Evolutionary conservation across 2,797 vertebrate species (phyloP).

Genomic region (Hirundo rustica): DNA sequence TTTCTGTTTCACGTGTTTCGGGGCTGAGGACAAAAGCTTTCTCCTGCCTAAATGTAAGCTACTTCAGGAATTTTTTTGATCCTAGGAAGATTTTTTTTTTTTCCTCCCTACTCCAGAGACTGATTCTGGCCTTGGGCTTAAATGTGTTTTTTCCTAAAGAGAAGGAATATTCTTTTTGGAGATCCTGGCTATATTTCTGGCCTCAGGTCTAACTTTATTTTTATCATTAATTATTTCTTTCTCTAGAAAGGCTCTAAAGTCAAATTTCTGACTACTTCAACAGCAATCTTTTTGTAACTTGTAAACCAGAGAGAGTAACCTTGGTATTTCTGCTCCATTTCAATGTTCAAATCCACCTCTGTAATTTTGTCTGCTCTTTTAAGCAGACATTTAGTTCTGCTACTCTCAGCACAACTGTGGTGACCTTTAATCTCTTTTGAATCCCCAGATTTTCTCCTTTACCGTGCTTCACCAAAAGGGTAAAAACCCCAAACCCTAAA

Average conservation of each 20-base stretch:
- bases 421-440: neutral
- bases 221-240: neutral
- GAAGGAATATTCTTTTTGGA: neutral
- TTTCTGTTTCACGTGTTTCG: neutral
- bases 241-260: neutral
- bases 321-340: neutral
- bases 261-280: neutral
- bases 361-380: neutral
- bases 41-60: neutral
- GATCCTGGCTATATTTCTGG: neutral
- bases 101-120: neutral
- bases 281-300: neutral
- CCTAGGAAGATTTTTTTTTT: neutral
- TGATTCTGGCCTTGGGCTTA: neutral
- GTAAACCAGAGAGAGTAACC: neutral
- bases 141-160: neutral
- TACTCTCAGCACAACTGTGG: neutral
- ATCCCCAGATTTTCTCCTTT: neutral
- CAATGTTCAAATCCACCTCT: neutral
- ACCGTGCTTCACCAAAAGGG: neutral
- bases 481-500: neutral
- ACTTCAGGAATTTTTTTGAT: neutral
- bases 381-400: neutral
- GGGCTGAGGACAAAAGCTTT: neutral
- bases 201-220: neutral